A percentile compares a stretch with the other conserved stretches of the same genome.
Evolutionary conservation across 2,797 vertebrate species (phyloP).

Genomic region (Poecilia picta): DNA sequence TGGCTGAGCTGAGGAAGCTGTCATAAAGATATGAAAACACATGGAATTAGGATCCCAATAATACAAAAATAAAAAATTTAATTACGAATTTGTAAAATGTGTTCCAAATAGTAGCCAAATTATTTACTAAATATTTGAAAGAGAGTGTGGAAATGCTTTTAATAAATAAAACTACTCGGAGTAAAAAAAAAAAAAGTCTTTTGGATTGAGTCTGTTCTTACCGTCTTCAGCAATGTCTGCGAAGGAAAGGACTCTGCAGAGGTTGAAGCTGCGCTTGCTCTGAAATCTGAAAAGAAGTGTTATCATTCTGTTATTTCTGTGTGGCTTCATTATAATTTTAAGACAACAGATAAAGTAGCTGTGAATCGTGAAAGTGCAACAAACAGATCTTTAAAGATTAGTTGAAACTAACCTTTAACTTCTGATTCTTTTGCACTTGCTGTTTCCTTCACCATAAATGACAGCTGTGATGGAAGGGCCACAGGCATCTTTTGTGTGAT

Average conservation of each 20-base stretch:
- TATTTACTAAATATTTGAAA: slow-evolving; percentile 1
- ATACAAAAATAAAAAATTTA: not conserved
- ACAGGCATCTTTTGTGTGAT: no score
- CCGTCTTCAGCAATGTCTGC: not conserved
- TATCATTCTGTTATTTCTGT: not conserved
- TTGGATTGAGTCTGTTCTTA: not conserved
- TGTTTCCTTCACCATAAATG: no score
- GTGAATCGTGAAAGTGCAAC: not conserved
- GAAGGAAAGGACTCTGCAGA: no score
- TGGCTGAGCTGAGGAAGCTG: not conserved
- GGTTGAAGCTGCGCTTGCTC: no score
- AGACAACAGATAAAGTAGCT: not conserved
- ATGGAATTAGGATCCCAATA: not conserved
- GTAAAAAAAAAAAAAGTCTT: not conserved
- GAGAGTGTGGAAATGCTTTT: not conserved
- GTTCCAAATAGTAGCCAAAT: not conserved
- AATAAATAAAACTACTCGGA: not conserved
- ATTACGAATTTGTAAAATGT: no score
- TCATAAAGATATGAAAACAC: not conserved
- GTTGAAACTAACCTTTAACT: no score
- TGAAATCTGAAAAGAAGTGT: no score
- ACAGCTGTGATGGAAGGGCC: no score
- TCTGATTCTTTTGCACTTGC: no score
- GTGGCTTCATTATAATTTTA: not conserved
- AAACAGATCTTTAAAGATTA: not conserved